Evolutionary conservation across 2,888 invertebrate genomes (phyloP).

Genomic region (Callinectes sapidus): DNA sequence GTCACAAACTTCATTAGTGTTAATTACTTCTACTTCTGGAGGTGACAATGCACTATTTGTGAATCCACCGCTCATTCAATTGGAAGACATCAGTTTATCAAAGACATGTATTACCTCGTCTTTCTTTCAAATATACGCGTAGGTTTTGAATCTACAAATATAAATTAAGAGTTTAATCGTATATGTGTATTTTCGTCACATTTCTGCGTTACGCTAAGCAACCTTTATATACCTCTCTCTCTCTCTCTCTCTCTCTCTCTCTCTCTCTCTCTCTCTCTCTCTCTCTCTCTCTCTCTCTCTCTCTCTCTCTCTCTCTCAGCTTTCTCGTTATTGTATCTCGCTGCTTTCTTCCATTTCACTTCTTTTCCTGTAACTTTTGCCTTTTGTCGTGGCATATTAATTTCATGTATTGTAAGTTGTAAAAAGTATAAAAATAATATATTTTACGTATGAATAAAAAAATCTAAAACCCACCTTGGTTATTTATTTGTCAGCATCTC

Average conservation of each 20-base stretch:
- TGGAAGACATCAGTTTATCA: neutral
- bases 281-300: neutral
- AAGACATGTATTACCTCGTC: neutral
- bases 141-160: neutral
- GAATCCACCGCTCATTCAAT: neutral
- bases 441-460: conserved; percentile 22
- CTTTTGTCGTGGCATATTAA: neutral
- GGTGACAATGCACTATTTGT: neutral
- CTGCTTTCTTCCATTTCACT: neutral
- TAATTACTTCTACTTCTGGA: neutral
- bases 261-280: neutral
- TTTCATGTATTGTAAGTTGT: neutral
- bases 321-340: neutral
- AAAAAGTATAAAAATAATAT: conserved; percentile 23
- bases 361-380: neutral
- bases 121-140: neutral
- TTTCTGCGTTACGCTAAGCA: neutral
- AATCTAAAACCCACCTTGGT: neutral
- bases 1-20: neutral
- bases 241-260: neutral
- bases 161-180: neutral
- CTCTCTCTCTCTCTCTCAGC: neutral
- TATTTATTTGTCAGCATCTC: neutral
- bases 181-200: neutral
- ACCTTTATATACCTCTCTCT: neutral